Conservation (phyloP, 2,888 invertebrate species). For the Drosophila basisetae region DNA sequence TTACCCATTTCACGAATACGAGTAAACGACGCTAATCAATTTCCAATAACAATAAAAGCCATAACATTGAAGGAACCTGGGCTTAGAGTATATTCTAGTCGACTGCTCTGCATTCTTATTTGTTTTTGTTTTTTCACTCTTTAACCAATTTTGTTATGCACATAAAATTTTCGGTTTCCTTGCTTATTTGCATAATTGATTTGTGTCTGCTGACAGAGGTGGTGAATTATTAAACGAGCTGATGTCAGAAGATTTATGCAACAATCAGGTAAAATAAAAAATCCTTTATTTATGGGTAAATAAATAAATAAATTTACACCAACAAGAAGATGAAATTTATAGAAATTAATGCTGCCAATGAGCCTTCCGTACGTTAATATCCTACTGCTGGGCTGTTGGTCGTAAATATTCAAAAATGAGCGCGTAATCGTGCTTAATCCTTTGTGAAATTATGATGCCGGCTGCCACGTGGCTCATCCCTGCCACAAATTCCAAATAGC, state of each 20-base stretch:
- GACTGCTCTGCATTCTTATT: background rate
- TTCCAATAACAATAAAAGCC: background rate
- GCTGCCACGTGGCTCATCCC: constrained; percentile 49
- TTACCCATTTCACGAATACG: background rate
- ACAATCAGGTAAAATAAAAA: constrained; percentile 28
- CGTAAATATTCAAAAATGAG: constrained; percentile 79
- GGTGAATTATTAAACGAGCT: constrained; percentile 33
- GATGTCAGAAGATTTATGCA: constrained; percentile 7
- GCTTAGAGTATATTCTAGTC: background rate
- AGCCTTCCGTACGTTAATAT: constrained; percentile 45
- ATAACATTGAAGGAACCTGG: background rate
- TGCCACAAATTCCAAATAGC: constrained; percentile 64
- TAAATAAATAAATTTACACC: constrained; percentile 12
- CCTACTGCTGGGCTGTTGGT: constrained; percentile 51
- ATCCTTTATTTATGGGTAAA: constrained; percentile 52
- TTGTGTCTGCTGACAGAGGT: constrained; percentile 33
- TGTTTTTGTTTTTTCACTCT: background rate
- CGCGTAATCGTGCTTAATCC: constrained; percentile 77
- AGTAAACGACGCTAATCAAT: background rate
- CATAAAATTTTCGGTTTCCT: constrained; percentile 33
- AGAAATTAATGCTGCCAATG: constrained; percentile 28
- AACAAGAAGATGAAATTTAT: background rate
- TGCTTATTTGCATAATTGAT: constrained; percentile 59
- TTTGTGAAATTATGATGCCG: constrained; percentile 76
- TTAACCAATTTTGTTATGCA: constrained; percentile 8